Evolutionary conservation across 2,888 invertebrate species (phyloP), one percentile per base, ranked within the genome.

Genomic region (Melieria omissa): DNA sequence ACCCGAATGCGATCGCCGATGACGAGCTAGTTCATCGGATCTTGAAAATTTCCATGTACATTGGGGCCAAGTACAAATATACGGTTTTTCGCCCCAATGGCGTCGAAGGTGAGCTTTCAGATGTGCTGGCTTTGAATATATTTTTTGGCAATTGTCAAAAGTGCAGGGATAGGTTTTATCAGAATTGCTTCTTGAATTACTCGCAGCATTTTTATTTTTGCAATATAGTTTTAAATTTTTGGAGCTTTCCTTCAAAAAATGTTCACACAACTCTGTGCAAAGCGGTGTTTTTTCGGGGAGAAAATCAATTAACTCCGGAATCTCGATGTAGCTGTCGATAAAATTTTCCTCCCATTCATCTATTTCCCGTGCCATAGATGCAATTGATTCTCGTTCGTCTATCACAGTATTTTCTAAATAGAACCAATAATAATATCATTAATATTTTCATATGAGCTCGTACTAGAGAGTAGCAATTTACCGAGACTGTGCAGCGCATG

Each of bases 11-110:
- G 96, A 97, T 76, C 98, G 90, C 68, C 94, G 92, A 85, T 98
- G 98, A 29, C 98, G 90, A 3, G 97, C 95, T 76, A 98, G 88
- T 87, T 98, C 98, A 85, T 98, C 98, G 0, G 97, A 97, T 71
- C 98, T 90, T 16, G 97, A 97, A 88, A 98, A 98, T 78, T 93
- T 90, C 97, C 97, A 98, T 47, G 91, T 91, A 86, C 97, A 98
- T 58, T 93, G 94, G 4, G 91, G 89, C 93, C 93, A 93, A 69
- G 90, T 91, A 84, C 93, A 93, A 8, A 89, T 88, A 82, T 93
- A 93, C 0, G 93, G 93, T 81, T 93, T 93, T 83, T 93, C 93
- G 0, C 96, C 96, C 90, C 86, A 71, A 86, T 97, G 96, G 45
- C 96, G 89, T 12, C 96, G 90, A 76, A 95, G 86, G 82, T 97